Percentiles rank a stretch among this genome's conserved stretches.
Conservation (phyloP, 2,888 invertebrate genomes). For the Lithophane semibrunnea region DNA sequence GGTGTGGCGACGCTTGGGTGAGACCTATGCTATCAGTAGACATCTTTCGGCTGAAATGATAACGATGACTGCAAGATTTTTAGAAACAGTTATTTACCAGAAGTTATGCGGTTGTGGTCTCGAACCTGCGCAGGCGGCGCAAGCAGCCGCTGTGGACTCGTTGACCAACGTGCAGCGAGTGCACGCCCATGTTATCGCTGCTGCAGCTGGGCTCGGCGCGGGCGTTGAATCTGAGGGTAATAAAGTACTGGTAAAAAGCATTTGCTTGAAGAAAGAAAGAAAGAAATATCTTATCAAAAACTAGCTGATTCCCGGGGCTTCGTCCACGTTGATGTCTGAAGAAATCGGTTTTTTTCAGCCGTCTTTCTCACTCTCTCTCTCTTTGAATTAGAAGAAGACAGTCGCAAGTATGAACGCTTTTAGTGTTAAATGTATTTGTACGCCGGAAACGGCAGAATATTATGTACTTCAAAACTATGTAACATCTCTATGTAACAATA, state of each 20-base stretch:
- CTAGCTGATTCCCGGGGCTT: too few species aligned
- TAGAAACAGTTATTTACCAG: conserved; percentile 71
- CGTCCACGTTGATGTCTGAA: too few species aligned
- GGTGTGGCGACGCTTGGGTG: too few species aligned
- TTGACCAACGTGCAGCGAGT: conserved; percentile 97
- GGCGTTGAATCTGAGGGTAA: conserved; percentile 37
- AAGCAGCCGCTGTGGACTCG: conserved; percentile 92
- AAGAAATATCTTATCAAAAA: not conserved
- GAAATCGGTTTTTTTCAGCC: too few species aligned
- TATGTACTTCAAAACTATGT: too few species aligned
- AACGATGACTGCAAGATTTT: not conserved
- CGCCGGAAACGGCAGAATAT: too few species aligned
- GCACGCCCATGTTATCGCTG: conserved; percentile 93
- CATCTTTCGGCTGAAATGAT: not conserved
- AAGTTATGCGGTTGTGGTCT: conserved; percentile 90
- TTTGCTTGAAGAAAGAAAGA: not conserved
- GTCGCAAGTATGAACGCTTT: too few species aligned
- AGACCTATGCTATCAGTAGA: not conserved
- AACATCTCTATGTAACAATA: too few species aligned
- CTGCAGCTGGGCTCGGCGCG: conserved; percentile 71
- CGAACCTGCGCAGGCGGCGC: conserved; percentile 97
- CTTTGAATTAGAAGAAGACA: too few species aligned
- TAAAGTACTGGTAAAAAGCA: not conserved
- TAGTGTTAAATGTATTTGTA: too few species aligned
- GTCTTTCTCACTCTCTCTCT: too few species aligned